Evolutionary conservation across 2,797 vertebrate genomes (phyloP).

Genomic region (Anguilla pacifica): DNA sequence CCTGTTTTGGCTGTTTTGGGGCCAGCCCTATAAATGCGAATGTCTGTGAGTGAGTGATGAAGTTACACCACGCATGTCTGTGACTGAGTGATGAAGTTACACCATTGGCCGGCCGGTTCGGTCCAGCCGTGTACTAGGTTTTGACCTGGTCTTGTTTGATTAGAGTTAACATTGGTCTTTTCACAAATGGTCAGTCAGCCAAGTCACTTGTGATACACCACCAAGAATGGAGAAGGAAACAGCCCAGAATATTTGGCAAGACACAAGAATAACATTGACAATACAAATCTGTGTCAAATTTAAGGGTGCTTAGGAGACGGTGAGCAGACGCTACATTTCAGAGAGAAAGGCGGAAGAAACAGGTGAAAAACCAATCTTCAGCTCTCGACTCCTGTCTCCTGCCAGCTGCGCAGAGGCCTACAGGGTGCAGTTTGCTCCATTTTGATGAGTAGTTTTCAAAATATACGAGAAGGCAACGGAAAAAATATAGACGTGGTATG

Average conservation of each 20-base stretch:
- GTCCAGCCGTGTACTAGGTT: too few species aligned
- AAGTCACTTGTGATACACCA: neutral
- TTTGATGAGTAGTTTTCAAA: slow-evolving; percentile 29
- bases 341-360: neutral
- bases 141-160: neutral
- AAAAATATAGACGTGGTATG: slow-evolving; percentile 27
- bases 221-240: neutral
- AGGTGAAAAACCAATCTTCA: slow-evolving; percentile 29
- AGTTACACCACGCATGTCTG: too few species aligned
- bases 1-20: neutral
- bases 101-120: too few species aligned
- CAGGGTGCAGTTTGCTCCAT: slow-evolving; percentile 27
- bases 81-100: too few species aligned
- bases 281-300: neutral
- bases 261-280: neutral
- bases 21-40: too few species aligned
- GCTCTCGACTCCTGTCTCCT: neutral
- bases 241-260: neutral
- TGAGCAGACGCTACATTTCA: neutral
- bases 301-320: neutral
- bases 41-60: too few species aligned
- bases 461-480: slow-evolving; percentile 27
- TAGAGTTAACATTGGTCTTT: neutral
- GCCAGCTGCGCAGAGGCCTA: slow-evolving; percentile 14
- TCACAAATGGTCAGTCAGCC: neutral